Evolutionary conservation across 1,140 invertebrate species (phyloP), one percentile per base, ranked within the genome.

Genomic region (Drosophila jambulina): DNA sequence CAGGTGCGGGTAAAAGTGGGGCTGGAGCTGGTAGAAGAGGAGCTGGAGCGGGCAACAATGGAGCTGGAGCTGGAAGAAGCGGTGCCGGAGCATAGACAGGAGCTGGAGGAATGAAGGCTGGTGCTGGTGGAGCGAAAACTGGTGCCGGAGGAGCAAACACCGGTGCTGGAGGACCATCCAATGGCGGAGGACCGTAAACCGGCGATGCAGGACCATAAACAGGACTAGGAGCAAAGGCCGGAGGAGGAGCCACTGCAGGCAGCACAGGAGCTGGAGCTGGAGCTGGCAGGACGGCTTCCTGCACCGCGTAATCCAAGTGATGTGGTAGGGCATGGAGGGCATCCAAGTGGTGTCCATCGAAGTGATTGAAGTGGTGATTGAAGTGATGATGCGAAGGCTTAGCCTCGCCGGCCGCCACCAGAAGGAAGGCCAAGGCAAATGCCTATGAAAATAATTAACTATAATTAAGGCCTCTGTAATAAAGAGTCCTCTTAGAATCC

Each of bases 311-410:
- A 21, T 87, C 84, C 69, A 84, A 56, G 40, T 87, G 84, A 19
- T 75, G 67, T 3, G 80, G 68, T 38, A 85, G 29, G 21, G 46
- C 54, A 25, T 54, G 58, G 2, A 72, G 56, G 0, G 59, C n/a
- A 2, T 78, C 76, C 46, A 78, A 62, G 34, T 69, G 65, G 7
- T 67, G 57, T 0, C 61, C 61, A 65, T 45, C 54, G 1, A 65
- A 65, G 40, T 72, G 74, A 27, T 80, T 62, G 57, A 71, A 86
- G 48, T 82, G 87, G n/a, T 56, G 71, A 1, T 83, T 72, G 10
- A 84, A 80, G 36, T 80, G 77, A 27, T 80, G 72, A 25, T 80
- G 76, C 25, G 91, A 92, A 4, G 91, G 91, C 27, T 83, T 86
- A 7, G 83, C 91, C 21, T 90, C 53, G 45, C 53, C 38, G 46